Conservation (phyloP, 2,797 vertebrate species). For the Diceros bicornis region DNA sequence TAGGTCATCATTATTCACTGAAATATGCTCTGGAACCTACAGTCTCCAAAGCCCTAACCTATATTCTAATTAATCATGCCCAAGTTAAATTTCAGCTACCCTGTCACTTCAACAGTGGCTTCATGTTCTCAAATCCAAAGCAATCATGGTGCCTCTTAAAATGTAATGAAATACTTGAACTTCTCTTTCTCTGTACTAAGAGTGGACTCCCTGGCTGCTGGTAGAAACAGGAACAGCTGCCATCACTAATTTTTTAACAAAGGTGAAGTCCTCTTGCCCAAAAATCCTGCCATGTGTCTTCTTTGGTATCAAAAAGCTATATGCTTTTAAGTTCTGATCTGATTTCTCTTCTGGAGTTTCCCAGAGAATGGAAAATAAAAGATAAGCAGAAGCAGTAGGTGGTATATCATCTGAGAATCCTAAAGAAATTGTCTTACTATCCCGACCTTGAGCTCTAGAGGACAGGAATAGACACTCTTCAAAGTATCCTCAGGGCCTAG, state of each 20-base stretch:
- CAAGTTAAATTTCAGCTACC: slow-evolving; percentile 64
- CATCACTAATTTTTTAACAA: slow-evolving; percentile 62
- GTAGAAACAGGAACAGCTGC: neutral
- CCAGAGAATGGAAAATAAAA: slow-evolving; percentile 46
- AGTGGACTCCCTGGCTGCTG: neutral
- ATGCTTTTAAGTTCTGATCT: slow-evolving; percentile 63
- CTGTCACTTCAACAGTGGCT: slow-evolving; percentile 48
- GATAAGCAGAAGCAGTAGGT: slow-evolving; percentile 12
- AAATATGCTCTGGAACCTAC: slow-evolving; percentile 38
- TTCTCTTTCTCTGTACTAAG: slow-evolving; percentile 32
- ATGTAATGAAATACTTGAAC: slow-evolving; percentile 45
- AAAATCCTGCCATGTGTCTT: slow-evolving; percentile 1
- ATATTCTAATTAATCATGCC: slow-evolving; percentile 53
- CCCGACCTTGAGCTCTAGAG: slow-evolving; percentile 28
- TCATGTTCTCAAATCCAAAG: slow-evolving; percentile 63
- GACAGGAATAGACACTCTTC: neutral
- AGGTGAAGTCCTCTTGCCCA: neutral
- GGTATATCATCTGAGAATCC: slow-evolving; percentile 48
- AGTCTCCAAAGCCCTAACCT: slow-evolving; percentile 44
- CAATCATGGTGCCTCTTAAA: slow-evolving; percentile 43
- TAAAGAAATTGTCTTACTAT: slow-evolving; percentile 40
- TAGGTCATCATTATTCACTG: slow-evolving; percentile 52
- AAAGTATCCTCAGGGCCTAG: slow-evolving; percentile 23
- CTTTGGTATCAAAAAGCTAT: slow-evolving; percentile 14
- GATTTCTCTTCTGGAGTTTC: neutral